These are phyloP conservation scores for Drosophila baimaii DNA, from an alignment of 1,140 invertebrate genomes.

Conservation along the genomic window DNA sequence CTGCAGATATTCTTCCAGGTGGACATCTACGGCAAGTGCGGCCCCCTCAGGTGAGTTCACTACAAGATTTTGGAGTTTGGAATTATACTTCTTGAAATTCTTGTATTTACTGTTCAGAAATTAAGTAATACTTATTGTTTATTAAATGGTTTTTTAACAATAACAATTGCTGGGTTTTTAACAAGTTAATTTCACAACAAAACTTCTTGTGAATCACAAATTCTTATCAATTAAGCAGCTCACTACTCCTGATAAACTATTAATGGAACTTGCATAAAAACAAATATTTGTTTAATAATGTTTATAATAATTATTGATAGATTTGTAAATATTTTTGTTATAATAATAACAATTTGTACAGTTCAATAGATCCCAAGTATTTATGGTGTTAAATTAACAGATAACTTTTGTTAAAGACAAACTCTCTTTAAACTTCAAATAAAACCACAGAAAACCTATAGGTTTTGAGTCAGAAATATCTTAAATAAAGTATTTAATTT, in stretches of 20 bases:
- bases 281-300: background rate
- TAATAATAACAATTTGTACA: too few relatives aligned
- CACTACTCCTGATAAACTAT: background rate
- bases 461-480: background rate
- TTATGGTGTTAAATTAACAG: too few relatives aligned
- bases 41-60: conserved; percentile 72
- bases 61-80: too few relatives aligned
- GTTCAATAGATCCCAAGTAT: too few relatives aligned
- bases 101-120: too few relatives aligned
- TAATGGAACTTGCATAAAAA: background rate
- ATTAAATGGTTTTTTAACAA: background rate
- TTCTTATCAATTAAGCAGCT: background rate
- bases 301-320: background rate
- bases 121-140: too few relatives aligned
- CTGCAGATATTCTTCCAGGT: conserved; percentile 86
- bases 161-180: too few relatives aligned
- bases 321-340: too few relatives aligned
- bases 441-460: background rate
- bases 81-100: too few relatives aligned
- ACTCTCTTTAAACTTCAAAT: background rate
- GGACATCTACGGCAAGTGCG: conserved; percentile 89
- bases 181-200: background rate
- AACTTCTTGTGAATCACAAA: background rate
- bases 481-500: background rate
- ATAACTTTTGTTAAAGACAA: background rate